These are phyloP conservation scores for Oreotrochilus melanogaster DNA, from an alignment of 2,113 vertebrate species.

Conservation along the genomic window DNA sequence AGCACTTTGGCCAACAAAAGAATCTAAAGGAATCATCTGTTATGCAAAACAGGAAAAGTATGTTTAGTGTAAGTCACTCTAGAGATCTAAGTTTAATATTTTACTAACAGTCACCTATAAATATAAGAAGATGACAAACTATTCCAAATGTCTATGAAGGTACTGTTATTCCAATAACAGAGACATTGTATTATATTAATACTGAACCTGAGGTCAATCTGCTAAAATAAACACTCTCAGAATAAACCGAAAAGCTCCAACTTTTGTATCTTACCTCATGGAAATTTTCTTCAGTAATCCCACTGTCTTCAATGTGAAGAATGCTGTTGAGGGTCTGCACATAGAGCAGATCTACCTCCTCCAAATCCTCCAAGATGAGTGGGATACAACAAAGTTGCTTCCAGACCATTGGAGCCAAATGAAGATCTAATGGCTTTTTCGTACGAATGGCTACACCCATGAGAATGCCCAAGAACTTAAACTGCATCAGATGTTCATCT, in stretches of 20 bases:
- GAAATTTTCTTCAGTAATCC: conserved; percentile 89
- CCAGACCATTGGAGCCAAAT: conserved; percentile 88
- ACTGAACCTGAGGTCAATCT: background rate
- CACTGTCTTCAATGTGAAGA: conserved; percentile 93
- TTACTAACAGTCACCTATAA: background rate
- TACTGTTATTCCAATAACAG: background rate
- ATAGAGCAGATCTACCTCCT: conserved; percentile 88
- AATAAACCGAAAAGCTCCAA: background rate
- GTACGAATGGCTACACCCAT: conserved; percentile 91
- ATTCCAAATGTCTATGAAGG: background rate
- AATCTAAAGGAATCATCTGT: conserved; percentile 91
- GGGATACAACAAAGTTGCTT: conserved; percentile 90
- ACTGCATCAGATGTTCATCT: conserved; percentile 87
- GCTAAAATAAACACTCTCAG: background rate
- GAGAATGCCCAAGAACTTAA: conserved; percentile 88
- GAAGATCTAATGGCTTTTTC: conserved; percentile 88
- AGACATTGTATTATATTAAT: background rate
- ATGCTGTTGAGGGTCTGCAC: conserved; percentile 91
- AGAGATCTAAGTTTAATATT: background rate
- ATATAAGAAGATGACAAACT: background rate
- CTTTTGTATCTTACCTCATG: conserved; percentile 78
- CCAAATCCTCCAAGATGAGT: conserved; percentile 85
- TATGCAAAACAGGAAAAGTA: background rate
- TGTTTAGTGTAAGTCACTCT: background rate
- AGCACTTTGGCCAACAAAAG: conserved; percentile 88